phyloP scores from a whole-genome alignment of 2,797 vertebrate genomes.

The Scolopax rusticola region DNA sequence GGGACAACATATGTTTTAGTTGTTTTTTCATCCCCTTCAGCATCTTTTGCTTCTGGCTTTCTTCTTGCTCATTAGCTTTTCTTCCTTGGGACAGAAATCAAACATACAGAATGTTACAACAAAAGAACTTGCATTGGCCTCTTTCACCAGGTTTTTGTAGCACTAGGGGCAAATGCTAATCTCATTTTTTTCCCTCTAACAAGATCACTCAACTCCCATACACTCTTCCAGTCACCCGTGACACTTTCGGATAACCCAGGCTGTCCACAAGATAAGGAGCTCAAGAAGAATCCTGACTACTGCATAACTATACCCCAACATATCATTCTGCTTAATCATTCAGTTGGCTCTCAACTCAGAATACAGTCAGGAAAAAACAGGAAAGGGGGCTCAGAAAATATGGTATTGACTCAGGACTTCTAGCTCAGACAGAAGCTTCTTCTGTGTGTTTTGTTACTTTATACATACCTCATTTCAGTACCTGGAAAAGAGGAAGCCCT shows the following conservation, averaged over 20 bases:
- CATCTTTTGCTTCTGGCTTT: conserved; percentile 87
- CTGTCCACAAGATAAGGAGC: neutral
- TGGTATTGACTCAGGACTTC: neutral
- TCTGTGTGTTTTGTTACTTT: neutral
- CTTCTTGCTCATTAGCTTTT: conserved; percentile 80
- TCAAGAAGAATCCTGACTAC: neutral
- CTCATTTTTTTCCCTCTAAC: neutral
- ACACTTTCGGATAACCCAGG: neutral
- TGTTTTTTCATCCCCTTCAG: conserved; percentile 92
- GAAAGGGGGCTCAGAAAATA: neutral
- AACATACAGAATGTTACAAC: neutral
- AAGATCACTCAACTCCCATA: neutral
- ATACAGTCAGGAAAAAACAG: neutral
- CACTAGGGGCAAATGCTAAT: neutral
- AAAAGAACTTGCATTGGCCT: neutral
- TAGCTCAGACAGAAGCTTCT: neutral
- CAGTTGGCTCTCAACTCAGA: neutral
- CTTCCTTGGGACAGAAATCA: conserved; percentile 76
- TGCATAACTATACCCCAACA: neutral
- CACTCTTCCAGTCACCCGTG: neutral
- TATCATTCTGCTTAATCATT: neutral
- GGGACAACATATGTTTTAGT: conserved; percentile 86
- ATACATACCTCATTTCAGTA: neutral
- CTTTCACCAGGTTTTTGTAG: neutral
- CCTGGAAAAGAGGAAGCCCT: neutral